These are phyloP conservation scores for Hormaphis cornu DNA, from an alignment of 1,140 invertebrate genomes.

Conservation along the genomic window DNA sequence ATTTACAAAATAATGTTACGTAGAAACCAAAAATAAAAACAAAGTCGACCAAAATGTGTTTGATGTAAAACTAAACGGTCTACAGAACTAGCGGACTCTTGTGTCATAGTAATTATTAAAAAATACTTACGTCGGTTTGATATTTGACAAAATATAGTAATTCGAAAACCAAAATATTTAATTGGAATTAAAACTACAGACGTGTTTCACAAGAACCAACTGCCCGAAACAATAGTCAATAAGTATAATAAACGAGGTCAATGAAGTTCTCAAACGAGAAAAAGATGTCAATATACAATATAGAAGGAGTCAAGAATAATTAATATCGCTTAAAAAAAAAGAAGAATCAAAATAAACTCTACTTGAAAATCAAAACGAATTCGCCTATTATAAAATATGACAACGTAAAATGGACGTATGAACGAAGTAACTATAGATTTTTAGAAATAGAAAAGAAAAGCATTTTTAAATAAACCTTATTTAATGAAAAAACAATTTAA, in stretches of 20 bases:
- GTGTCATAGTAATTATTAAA: no score
- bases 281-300: not conserved
- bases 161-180: not conserved
- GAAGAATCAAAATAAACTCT: not conserved
- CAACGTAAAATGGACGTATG: no score
- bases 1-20: not conserved
- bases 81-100: not conserved
- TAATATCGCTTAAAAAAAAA: not conserved
- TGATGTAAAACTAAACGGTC: not conserved
- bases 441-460: no score
- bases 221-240: not conserved
- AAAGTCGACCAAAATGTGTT: not conserved
- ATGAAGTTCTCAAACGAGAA: not conserved
- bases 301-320: not conserved
- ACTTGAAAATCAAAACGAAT: no score
- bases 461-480: no score
- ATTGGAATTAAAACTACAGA: not conserved
- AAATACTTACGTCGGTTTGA: not conserved
- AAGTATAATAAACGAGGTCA: not conserved
- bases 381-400: no score
- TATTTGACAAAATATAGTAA: not conserved
- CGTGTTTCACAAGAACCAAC: not conserved
- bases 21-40: not conserved
- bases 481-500: no score
- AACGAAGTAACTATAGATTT: no score